These are phyloP conservation scores for Dryomyza anilis DNA, from an alignment of 2,888 invertebrate species.

Conservation along the genomic window DNA sequence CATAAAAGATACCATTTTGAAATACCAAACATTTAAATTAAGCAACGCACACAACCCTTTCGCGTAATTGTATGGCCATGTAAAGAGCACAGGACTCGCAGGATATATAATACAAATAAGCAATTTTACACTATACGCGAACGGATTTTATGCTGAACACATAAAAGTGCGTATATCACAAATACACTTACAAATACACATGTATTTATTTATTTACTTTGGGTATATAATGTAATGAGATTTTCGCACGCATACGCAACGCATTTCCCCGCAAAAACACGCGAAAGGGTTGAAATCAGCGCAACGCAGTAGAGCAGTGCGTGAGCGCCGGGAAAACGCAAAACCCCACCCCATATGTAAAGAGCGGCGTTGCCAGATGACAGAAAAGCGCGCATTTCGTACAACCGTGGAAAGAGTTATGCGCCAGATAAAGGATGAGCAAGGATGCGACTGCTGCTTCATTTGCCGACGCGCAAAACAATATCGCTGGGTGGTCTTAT, in stretches of 20 bases:
- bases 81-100: background rate
- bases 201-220: too few relatives aligned
- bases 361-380: constrained; percentile 9
- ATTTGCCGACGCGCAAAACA: too few relatives aligned
- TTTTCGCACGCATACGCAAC: constrained; percentile 15
- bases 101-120: too few relatives aligned
- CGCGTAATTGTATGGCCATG: background rate
- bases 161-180: too few relatives aligned
- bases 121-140: too few relatives aligned
- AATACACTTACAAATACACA: too few relatives aligned
- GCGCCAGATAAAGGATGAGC: background rate
- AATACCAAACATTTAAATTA: too few relatives aligned
- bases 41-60: background rate
- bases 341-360: background rate
- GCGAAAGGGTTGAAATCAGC: constrained; percentile 24
- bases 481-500: too few relatives aligned
- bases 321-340: constrained; percentile 3
- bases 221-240: constrained; percentile 11
- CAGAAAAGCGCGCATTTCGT: background rate
- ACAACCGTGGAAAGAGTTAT: constrained; percentile 1
- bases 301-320: constrained; percentile 1
- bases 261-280: constrained; percentile 16
- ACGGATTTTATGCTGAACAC: too few relatives aligned
- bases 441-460: background rate
- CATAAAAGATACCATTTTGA: too few relatives aligned